phyloP scores from a whole-genome alignment of 2,888 invertebrate species.

The Dexiosoma caninum region DNA sequence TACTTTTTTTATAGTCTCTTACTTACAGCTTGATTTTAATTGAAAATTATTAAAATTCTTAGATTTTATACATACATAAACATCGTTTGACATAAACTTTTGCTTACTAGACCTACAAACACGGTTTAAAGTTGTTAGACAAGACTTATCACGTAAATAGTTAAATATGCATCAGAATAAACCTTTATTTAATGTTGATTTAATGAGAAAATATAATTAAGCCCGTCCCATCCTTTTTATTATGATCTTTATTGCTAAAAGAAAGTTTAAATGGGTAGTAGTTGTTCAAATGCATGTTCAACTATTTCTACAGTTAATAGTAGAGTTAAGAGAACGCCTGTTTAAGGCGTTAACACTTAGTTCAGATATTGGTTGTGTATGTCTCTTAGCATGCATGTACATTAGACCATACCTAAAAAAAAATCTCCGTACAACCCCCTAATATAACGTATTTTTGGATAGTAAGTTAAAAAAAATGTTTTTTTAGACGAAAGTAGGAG shows the following conservation, averaged over 20 bases:
- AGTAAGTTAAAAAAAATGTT: too few species aligned
- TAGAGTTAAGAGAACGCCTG: conserved; percentile 16
- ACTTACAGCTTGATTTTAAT: neutral
- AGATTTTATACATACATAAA: neutral
- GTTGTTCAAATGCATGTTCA: conserved; percentile 31
- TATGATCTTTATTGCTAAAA: conserved; percentile 21
- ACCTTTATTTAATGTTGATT: conserved; percentile 34
- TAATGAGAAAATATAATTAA: conserved; percentile 37
- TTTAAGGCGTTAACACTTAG: neutral
- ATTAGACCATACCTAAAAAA: too few species aligned
- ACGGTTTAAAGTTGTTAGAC: neutral
- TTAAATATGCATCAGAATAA: neutral
- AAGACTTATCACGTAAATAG: neutral
- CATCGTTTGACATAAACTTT: neutral
- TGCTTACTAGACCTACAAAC: conserved; percentile 3
- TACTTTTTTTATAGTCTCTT: too few species aligned
- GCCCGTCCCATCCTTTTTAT: neutral
- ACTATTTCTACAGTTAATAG: neutral
- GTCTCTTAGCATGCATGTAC: too few species aligned
- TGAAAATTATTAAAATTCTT: neutral
- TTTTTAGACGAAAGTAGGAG: too few species aligned
- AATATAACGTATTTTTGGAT: too few species aligned
- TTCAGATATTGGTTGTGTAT: conserved; percentile 19
- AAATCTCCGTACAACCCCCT: too few species aligned
- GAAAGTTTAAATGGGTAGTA: conserved; percentile 51